Base-by-base conservation (phyloP, 2,888 invertebrate genomes). In the Petrolisthes cinctipes region DNA sequence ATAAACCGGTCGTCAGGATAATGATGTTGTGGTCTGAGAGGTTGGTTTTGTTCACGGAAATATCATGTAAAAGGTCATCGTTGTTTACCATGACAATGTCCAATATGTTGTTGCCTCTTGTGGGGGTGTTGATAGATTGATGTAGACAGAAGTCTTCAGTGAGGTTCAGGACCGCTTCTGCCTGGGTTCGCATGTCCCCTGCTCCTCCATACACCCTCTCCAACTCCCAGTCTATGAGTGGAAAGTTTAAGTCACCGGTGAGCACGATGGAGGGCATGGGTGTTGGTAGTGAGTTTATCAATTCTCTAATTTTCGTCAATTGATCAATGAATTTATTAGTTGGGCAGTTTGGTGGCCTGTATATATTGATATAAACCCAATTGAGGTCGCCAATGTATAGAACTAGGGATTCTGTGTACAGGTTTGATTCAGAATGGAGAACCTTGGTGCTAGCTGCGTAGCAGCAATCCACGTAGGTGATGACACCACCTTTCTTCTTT, bases 311-410 rank as follows among this genome's bases (percentile, higher is more conserved):
- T 17, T 78, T 54, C 37, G 51, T 11, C 1, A 78, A 6, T 78
- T 78, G 37, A 37, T 37, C 37, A 37, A 37, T 37, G 37, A 37
- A 37, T 37, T 37, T 37, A 37, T 37, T 37, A 7, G 78, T 53
- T 23, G 78, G 20, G 78, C 78, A 78, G 7, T 7, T 51, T 54
- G 78, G 78, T 78, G 78, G 78, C 78, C 78, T 78, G 78, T 78
- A 78, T 53, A 78, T 78, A 17, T 78, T 78, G 20, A 78, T 78
- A 78, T 53, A 78, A 4, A 78, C 78, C 54, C 51, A 53, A 17
- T 78, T 51, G 51, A 23, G 6, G 37, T 23, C 78, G 3, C n/a
- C 6, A 17, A 71, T 71, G 71, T 14, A 5, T 71, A 71, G 1
- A 6, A 71, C 71, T 23, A 14, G 71, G 7, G n/a, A 71, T 37